Base-by-base conservation (phyloP, 1,140 invertebrate species). In the Megathymus violae region DNA sequence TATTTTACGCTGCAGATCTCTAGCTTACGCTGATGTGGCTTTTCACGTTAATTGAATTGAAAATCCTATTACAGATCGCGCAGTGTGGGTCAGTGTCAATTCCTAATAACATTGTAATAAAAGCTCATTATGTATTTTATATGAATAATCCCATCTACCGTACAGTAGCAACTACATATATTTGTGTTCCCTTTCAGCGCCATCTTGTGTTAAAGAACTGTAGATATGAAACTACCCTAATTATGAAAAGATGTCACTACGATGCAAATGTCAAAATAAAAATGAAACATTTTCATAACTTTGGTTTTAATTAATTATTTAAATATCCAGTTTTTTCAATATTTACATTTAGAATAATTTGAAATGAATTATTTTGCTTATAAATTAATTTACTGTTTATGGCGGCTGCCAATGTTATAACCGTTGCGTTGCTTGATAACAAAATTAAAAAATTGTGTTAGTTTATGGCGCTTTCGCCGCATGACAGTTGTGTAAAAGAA, bases 401-500 rank as follows among this genome's bases (percentile, higher is more conserved):
- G 54, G 41, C 34, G 14, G 41, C 41, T 43, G 54, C 15, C 31
- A 9, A 46, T 58, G 25, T 36, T 27, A 34, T 46, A 58, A 19
- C 43, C 54, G 4, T 58, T 17, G 54, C 54, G 10, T 58, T 31
- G 41, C 41, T 34, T 17, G 25, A 34, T 17, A 58, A 58, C 41
- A 34, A 58, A 58, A 58, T 58, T 58, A 58, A 58, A 58, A 58
- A 58, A 58, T 58, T 44, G 74, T 67, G 70, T 67, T 83, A 83
- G 80, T 83, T 71, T 87, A 81, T 85, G 76, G 76, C 56, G 46
- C 44, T 69, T 67, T 64, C 76, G 78, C 78, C 74, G 76, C 73
- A 72, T 80, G 78, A 90, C 89, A 91, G 86, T 83, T 91, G 82
- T 69, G 75, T 80, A 74, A 80, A 78, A 78, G 80, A 80, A 84